These are phyloP conservation scores for Athalia circularis DNA, from an alignment of 2,888 invertebrate genomes.

Conservation along the genomic window DNA sequence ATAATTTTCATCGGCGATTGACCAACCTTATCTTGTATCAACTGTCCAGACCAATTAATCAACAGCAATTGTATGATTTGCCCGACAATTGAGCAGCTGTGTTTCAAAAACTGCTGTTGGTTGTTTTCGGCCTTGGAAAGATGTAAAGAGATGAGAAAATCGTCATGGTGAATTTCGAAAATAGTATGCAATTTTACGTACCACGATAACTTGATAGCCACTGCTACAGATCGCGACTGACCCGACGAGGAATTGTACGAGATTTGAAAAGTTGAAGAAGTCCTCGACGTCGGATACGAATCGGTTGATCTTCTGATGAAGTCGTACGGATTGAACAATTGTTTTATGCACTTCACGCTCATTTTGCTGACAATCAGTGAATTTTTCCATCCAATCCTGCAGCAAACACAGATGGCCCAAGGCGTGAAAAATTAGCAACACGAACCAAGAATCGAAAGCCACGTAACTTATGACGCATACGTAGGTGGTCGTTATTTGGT, in stretches of 20 bases:
- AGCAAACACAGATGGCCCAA: conserved; percentile 11
- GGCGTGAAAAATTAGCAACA: conserved; percentile 12
- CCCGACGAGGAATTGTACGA: not conserved
- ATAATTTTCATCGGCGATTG: not conserved
- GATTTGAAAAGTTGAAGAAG: not conserved
- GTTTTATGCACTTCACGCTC: not conserved
- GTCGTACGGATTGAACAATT: not conserved
- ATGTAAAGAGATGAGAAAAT: not conserved
- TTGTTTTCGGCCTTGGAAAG: not conserved
- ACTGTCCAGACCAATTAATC: conserved; percentile 23
- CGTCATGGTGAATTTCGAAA: not conserved
- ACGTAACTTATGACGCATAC: not conserved
- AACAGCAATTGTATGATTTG: conserved; percentile 5
- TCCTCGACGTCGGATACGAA: not conserved
- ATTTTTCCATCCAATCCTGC: conserved; percentile 2
- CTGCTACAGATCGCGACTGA: conserved; percentile 1
- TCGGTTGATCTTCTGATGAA: conserved; percentile 7
- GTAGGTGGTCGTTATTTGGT: not conserved
- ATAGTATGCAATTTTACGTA: not conserved
- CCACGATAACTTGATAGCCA: not conserved
- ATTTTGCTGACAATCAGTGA: not conserved
- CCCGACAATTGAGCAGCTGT: not conserved
- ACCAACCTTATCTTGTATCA: conserved; percentile 30
- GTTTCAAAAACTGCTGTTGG: conserved; percentile 10
- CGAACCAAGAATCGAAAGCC: conserved; percentile 6